Conservation (phyloP, 1,140 invertebrate species). For the Tetramorium simillimum region DNA sequence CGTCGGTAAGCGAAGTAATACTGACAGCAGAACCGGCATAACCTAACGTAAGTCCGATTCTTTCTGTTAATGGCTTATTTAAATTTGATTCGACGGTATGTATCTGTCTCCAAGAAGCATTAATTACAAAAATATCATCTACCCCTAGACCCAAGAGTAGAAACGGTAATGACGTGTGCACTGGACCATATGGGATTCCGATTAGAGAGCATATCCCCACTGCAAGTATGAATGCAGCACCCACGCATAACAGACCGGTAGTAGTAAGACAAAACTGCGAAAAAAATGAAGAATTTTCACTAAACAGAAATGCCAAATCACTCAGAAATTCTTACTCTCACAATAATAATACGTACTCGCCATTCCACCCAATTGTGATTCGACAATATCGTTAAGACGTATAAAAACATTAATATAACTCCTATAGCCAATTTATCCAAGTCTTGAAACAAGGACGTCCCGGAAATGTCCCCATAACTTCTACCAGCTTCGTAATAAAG, state of each 20-base stretch:
- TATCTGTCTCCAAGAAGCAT: slow-evolving; percentile 90
- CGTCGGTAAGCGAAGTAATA: slow-evolving; percentile 93
- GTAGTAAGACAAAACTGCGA: slow-evolving; percentile 79
- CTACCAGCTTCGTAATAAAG: slow-evolving; percentile 89
- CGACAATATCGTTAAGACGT: slow-evolving; percentile 90
- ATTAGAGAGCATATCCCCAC: slow-evolving; percentile 91
- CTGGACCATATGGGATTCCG: slow-evolving; percentile 92
- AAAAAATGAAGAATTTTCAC: slow-evolving; percentile 41
- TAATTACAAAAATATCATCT: slow-evolving; percentile 93
- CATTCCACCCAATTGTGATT: slow-evolving; percentile 92
- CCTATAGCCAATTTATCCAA: slow-evolving; percentile 89
- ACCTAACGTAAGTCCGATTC: slow-evolving; percentile 89
- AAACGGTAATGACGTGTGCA: slow-evolving; percentile 93
- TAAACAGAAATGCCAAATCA: background rate
- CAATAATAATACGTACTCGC: slow-evolving; percentile 83
- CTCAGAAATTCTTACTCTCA: background rate
- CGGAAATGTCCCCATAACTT: slow-evolving; percentile 91
- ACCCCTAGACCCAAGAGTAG: slow-evolving; percentile 92
- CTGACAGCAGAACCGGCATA: slow-evolving; percentile 94
- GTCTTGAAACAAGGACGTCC: slow-evolving; percentile 90
- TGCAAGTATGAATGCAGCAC: slow-evolving; percentile 91
- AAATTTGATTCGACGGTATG: slow-evolving; percentile 82
- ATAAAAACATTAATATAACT: slow-evolving; percentile 90
- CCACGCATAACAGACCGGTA: slow-evolving; percentile 90
- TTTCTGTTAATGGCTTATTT: slow-evolving; percentile 86